phyloP scores from a whole-genome alignment of 2,797 vertebrate species.

The Saxicola maurus region DNA sequence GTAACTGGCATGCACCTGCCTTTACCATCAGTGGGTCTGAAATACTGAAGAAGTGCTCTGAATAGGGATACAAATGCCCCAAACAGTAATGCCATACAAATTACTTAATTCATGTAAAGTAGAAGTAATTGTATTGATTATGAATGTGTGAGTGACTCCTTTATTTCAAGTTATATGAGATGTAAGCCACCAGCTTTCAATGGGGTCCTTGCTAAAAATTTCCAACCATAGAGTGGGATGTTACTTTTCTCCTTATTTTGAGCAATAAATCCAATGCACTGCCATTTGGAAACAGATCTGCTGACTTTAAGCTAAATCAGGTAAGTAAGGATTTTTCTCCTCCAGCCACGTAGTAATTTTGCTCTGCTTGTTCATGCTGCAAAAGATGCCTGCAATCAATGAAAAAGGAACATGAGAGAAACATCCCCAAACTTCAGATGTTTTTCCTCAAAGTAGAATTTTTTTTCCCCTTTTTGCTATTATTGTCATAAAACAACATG shows the following conservation, averaged over 20 bases:
- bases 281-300: not conserved
- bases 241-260: not conserved
- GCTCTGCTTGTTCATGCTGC: not conserved
- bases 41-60: slow-evolving; percentile 35
- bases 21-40: slow-evolving; percentile 32
- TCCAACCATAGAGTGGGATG: not conserved
- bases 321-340: not conserved
- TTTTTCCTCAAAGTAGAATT: not conserved
- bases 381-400: not conserved
- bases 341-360: not conserved
- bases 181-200: slow-evolving; percentile 29
- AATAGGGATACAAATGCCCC: slow-evolving; percentile 46
- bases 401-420: not conserved
- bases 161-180: slow-evolving; percentile 46
- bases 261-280: not conserved
- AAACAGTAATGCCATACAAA: slow-evolving; percentile 48
- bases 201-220: not conserved
- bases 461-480: not conserved
- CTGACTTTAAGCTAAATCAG: not conserved
- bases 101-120: slow-evolving; percentile 62
- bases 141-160: slow-evolving; percentile 58
- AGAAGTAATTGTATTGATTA: slow-evolving; percentile 59
- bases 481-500: not conserved
- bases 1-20: slow-evolving; percentile 59
- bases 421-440: not conserved